These are phyloP conservation scores for Lepidothrix coronata DNA, from an alignment of 2,113 vertebrate genomes.

Conservation along the genomic window DNA sequence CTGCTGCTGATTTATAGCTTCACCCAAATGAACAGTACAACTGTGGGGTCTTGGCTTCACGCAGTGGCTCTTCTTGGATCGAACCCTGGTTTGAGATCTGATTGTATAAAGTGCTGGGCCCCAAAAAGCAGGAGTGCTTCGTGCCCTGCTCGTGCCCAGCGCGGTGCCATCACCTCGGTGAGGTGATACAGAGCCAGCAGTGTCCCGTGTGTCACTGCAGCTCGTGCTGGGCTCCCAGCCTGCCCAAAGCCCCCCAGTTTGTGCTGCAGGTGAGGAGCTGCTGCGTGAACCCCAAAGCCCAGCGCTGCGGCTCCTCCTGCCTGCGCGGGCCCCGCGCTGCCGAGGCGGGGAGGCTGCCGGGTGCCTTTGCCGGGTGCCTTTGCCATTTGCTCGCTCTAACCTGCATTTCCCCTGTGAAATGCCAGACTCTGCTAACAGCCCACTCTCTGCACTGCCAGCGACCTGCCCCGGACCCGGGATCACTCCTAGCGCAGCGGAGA, in stretches of 20 bases:
- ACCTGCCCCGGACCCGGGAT: background rate
- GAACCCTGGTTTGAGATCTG: background rate
- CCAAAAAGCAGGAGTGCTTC: background rate
- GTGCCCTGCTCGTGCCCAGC: background rate
- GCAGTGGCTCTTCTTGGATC: background rate
- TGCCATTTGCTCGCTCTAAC: background rate
- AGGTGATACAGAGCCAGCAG: background rate
- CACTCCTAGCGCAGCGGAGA: background rate
- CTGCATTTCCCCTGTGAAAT: slow-evolving; percentile 23
- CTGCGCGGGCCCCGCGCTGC: background rate
- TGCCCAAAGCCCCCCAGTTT: rapidly evolving
- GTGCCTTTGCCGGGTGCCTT: background rate
- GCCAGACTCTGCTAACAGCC: slow-evolving; percentile 49
- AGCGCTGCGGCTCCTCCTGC: background rate
- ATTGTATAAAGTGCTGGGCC: background rate
- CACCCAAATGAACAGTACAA: background rate
- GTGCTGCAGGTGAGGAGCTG: background rate
- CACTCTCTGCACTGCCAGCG: slow-evolving; percentile 51
- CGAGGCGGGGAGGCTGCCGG: background rate
- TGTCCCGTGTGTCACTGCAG: background rate
- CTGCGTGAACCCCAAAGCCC: background rate
- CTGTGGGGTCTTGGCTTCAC: slow-evolving; percentile 24
- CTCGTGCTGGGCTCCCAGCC: background rate
- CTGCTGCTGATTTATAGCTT: background rate
- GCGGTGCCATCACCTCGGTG: background rate